phyloP scores from a whole-genome alignment of 2,797 vertebrate species.

The Alcedo atthis region DNA sequence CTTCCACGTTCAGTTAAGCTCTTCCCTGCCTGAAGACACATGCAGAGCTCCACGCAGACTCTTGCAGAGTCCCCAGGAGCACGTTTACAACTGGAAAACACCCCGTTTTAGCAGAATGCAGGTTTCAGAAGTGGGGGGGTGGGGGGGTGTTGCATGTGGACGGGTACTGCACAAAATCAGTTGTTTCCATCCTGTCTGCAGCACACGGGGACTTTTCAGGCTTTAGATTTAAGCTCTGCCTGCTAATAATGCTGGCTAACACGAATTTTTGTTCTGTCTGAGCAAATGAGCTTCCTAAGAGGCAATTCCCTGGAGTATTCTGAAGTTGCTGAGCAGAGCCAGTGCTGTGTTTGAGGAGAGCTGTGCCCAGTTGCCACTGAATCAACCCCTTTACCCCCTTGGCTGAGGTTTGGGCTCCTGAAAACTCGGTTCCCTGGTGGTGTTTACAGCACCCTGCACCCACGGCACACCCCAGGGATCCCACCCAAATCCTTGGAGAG shows the following conservation, averaged over 20 bases:
- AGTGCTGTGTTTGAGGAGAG: not conserved
- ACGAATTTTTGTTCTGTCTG: not conserved
- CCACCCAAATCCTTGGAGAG: not conserved
- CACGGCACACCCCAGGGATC: accelerated
- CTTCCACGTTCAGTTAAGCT: not conserved
- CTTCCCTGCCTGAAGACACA: not conserved
- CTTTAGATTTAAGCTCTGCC: not conserved
- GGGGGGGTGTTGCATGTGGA: not conserved
- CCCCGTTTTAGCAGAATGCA: not conserved
- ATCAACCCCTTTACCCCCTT: not conserved
- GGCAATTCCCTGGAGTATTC: not conserved
- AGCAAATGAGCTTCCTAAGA: not conserved
- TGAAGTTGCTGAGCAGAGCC: not conserved
- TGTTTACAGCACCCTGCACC: not conserved
- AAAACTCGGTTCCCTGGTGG: not conserved
- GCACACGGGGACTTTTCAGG: not conserved
- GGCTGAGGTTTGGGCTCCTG: not conserved
- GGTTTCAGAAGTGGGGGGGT: not conserved
- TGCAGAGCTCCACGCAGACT: too few relatives aligned
- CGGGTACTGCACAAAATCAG: not conserved
- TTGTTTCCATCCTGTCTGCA: not conserved
- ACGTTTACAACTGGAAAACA: not conserved
- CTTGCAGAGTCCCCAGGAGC: not conserved
- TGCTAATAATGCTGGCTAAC: not conserved
- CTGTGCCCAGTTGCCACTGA: not conserved